Evolutionary conservation across 2,888 invertebrate species (phyloP).

Genomic region (Junonia oenone): DNA sequence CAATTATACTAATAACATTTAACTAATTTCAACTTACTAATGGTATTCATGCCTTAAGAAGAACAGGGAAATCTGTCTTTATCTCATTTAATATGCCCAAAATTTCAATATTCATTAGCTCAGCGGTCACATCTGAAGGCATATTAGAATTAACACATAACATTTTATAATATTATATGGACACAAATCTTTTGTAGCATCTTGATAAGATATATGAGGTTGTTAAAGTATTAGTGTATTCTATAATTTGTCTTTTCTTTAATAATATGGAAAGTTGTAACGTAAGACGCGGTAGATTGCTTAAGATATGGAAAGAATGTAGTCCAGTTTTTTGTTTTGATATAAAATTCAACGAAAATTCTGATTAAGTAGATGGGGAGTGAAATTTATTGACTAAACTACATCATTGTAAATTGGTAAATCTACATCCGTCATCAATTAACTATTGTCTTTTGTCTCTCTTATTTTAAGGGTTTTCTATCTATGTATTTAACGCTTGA

Average conservation of each 20-base stretch:
- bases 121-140: conserved; percentile 21
- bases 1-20: conserved; percentile 6
- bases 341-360: too few relatives aligned
- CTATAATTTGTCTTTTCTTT: background rate
- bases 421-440: too few relatives aligned
- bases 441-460: too few relatives aligned
- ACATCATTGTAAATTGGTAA: too few relatives aligned
- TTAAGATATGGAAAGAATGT: background rate
- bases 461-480: too few relatives aligned
- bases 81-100: conserved; percentile 18
- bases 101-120: conserved; percentile 26
- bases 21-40: conserved; percentile 20
- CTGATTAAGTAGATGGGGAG: too few relatives aligned
- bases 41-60: conserved; percentile 23
- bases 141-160: conserved; percentile 10
- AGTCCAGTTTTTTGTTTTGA: too few relatives aligned
- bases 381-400: too few relatives aligned
- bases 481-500: too few relatives aligned
- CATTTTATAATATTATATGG: conserved; percentile 2
- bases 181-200: conserved; percentile 4
- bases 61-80: conserved; percentile 15
- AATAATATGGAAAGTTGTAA: background rate
- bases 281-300: background rate
- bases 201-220: background rate
- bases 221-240: background rate